Evolutionary conservation across 2,888 invertebrate species (phyloP).

Genomic region (Blomia tropicalis): DNA sequence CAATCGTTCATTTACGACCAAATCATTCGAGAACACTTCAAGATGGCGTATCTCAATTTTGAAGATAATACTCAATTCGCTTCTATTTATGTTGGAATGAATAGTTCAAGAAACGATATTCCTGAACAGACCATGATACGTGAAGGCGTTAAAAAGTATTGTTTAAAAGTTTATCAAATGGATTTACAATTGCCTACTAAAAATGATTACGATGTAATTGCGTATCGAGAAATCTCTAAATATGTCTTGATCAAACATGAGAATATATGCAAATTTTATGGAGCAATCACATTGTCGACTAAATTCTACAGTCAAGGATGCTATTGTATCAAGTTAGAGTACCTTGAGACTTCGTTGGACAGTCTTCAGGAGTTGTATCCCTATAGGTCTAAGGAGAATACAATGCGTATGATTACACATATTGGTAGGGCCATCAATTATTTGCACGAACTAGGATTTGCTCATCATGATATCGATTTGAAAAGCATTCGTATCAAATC

Average conservation of each 20-base stretch:
- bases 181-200: neutral
- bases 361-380: neutral
- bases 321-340: neutral
- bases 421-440: neutral
- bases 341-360: neutral
- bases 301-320: neutral
- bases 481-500: neutral
- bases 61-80: too few species aligned
- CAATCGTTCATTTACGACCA: too few species aligned
- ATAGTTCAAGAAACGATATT: too few species aligned
- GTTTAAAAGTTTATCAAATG: neutral
- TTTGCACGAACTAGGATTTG: neutral
- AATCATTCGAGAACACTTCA: too few species aligned
- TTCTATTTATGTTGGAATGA: too few species aligned
- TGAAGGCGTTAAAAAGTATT: neutral
- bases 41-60: too few species aligned
- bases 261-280: neutral
- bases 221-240: neutral
- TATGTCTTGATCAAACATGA: neutral
- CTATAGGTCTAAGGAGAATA: neutral
- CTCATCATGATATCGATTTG: neutral
- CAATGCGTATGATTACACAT: neutral
- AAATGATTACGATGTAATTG: neutral
- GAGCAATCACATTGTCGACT: neutral
- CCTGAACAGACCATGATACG: too few species aligned